Evolutionary conservation across 2,113 vertebrate genomes (phyloP).

Genomic region (Pteronura brasiliensis): DNA sequence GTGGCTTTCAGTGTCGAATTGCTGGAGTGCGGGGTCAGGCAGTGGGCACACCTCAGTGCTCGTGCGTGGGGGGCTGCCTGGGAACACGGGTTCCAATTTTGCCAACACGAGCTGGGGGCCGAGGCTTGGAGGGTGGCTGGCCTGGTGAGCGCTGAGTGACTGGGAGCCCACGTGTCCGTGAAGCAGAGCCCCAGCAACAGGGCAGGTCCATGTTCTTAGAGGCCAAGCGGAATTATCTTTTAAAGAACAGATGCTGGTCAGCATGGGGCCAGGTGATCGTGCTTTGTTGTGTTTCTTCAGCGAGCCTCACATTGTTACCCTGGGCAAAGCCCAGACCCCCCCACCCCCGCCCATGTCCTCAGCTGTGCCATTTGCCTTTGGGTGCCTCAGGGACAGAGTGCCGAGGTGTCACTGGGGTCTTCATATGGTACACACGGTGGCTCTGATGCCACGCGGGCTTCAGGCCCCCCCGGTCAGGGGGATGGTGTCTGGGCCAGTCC

Average conservation of each 20-base stretch:
- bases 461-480: neutral
- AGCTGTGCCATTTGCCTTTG: conserved; percentile 6
- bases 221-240: conserved; percentile 68
- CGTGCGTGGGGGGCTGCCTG: neutral
- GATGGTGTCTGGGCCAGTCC: fast-evolving
- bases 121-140: neutral
- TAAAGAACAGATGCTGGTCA: conserved; percentile 65
- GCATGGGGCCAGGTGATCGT: neutral
- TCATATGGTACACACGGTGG: fast-evolving
- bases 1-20: neutral
- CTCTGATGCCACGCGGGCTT: fast-evolving
- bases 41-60: neutral
- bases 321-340: neutral
- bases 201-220: conserved; percentile 31
- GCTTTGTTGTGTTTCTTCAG: conserved; percentile 52
- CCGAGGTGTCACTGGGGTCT: fast-evolving
- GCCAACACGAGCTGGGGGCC: neutral
- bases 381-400: neutral
- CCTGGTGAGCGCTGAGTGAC: conserved; percentile 52
- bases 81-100: neutral
- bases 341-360: neutral
- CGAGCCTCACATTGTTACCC: conserved; percentile 8
- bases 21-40: neutral
- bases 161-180: conserved; percentile 39
- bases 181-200: conserved; percentile 54